Base-by-base conservation (phyloP, 2,113 vertebrate species). In the Solea solea region DNA sequence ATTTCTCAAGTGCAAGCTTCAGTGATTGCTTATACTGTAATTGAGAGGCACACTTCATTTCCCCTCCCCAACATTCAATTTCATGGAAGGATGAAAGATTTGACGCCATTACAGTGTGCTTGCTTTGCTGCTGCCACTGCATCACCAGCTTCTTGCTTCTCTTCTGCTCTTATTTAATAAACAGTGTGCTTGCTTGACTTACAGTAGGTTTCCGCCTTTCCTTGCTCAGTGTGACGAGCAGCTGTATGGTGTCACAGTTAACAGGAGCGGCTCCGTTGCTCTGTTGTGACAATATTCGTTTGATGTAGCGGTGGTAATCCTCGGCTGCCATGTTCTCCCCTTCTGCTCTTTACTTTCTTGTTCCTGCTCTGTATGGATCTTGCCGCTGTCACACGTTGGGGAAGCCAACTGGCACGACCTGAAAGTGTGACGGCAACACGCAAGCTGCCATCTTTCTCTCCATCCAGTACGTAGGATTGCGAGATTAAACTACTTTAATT, bases 251-350 rank as follows among this genome's bases (percentile, higher is more conserved):
- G 87, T 90, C 88, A 72, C 80, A 59, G 82, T 72, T 80, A 82
- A 82, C 80, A 78, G 79, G 85, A 83, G 69, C 41, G 72, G 82
- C 81, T 83, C 70, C 9, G 64, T 60, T 64, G 76, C 80, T 85
- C 84, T 83, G 88, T 88, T 88, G 79, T 88, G 86, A 90, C 90
- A 89, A 81, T 78, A 74, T 77, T 70, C 56, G 59, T 87, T 85
- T 90, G 90, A 91, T 88, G 91, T 85, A 39, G 80, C 82, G 84
- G 83, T 81, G 84, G 74, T 83, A 76, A 84, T 83, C 82, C 83
- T 86, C 66, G 64, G 58, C 87, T 90, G 87, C 81, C 79, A 81
- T 69, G 69, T 83, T 80, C 76, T 78, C 74, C 76, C 69, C 74
- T 71, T 84, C 79, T 83, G 83, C 82, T 88, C 85, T 76, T 81